These are phyloP conservation scores for Sialis fuliginosa DNA, from an alignment of 2,888 invertebrate genomes.

Conservation along the genomic window DNA sequence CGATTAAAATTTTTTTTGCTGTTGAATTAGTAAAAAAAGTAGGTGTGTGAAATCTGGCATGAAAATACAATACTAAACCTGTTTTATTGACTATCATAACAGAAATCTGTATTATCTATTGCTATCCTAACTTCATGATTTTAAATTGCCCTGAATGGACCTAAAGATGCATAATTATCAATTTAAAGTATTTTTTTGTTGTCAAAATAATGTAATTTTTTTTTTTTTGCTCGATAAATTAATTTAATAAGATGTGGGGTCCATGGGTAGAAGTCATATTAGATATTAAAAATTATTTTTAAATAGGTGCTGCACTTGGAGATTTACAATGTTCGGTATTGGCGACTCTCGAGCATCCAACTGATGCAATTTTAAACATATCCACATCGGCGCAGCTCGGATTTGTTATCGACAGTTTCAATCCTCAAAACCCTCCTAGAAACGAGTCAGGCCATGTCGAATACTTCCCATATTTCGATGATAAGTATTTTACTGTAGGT, in stretches of 20 bases:
- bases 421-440: slow-evolving; percentile 24
- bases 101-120: no score
- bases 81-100: no score
- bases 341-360: slow-evolving; percentile 44
- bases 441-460: slow-evolving; percentile 32
- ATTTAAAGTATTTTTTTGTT: no score
- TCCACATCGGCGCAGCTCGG: slow-evolving; percentile 77
- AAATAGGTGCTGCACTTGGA: slow-evolving; percentile 49
- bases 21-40: not conserved
- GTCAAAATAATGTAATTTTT: no score
- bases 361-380: slow-evolving; percentile 62
- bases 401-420: slow-evolving; percentile 42
- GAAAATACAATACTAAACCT: no score
- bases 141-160: no score
- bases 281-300: no score
- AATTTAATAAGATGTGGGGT: no score
- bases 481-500: slow-evolving; percentile 60
- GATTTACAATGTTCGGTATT: slow-evolving; percentile 75
- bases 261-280: no score
- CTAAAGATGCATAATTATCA: no score
- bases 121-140: no score
- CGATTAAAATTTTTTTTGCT: not conserved
- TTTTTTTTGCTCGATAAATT: no score
- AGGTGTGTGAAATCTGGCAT: not conserved
- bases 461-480: slow-evolving; percentile 59